Evolutionary conservation across 2,113 vertebrate species (phyloP).

Genomic region (Strix uralensis): DNA sequence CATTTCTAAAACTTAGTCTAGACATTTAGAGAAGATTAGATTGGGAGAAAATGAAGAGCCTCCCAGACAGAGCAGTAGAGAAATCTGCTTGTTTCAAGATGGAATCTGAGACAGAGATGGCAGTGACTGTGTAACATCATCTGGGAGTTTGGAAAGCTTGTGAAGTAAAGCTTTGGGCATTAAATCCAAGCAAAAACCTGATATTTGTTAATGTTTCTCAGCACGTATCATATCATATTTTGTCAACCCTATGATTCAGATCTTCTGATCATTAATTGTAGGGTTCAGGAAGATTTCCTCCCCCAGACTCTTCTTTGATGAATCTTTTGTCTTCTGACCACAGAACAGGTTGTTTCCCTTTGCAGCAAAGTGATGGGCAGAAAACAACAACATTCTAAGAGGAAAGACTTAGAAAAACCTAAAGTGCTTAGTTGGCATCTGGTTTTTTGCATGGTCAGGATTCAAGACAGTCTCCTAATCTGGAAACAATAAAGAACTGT

Average conservation of each 20-base stretch:
- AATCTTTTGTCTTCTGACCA: not conserved
- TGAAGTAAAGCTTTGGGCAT: not conserved
- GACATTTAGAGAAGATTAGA: conserved; percentile 43
- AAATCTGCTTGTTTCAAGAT: not conserved
- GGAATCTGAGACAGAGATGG: not conserved
- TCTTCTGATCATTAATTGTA: not conserved
- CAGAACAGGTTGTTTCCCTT: not conserved
- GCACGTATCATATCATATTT: not conserved
- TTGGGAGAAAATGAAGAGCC: not conserved
- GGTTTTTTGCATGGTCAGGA: not conserved
- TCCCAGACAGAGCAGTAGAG: not conserved
- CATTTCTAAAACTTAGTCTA: conserved; percentile 35
- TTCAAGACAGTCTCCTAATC: not conserved
- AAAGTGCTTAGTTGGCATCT: not conserved
- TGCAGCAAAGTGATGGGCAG: not conserved
- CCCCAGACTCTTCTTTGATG: not conserved
- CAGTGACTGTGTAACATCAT: not conserved
- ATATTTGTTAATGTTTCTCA: not conserved
- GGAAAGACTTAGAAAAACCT: not conserved
- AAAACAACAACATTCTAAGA: not conserved
- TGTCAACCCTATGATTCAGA: not conserved
- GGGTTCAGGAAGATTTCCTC: not conserved
- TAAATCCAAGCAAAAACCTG: rapidly evolving
- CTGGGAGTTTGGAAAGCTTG: not conserved
- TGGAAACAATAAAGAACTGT: not conserved